Evolutionary conservation across 2,113 vertebrate genomes (phyloP), one percentile per base, ranked within the genome.

Genomic region (Formicarius rufipectus): DNA sequence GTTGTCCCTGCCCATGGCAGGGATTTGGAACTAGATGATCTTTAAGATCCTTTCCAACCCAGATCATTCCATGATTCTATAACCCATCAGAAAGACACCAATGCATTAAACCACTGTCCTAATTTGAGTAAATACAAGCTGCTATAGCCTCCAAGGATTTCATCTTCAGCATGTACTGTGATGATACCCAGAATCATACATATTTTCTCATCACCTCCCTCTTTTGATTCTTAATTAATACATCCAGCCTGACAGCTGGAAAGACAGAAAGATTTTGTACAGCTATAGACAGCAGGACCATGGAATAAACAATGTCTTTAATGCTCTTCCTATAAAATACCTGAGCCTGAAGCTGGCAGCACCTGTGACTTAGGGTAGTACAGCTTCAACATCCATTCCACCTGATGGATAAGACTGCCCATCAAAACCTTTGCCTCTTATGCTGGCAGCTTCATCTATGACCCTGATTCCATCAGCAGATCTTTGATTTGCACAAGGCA

Each of bases 31-130:
- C 27, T 24, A 71, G 42, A 50, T 28, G 16, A 44, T 76, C 64
- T 77, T 77, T 63, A 84, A 56, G 22, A 9, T 56, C 27, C 8
- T 71, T 90, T 84, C 35, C 56, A 56, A 7, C 10, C 35, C 27
- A 56, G 62, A 50, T 31, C 22, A 44, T 42, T 84, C 31, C 24
- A 4, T 71, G 56, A 42, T 63, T 77, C 28, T 73, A 87, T 25
- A 53, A 84, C 83, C 81, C 40, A 33, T 82, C 80, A 82, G 73
- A 85, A 94, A 87, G 77, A 27, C 69, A 84, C 37, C 75, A 76
- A 87, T 81, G 80, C 85, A 73, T 81, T 93, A 94, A 95, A 94
- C 30, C 49, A 37, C 69, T 87, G 77, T 53, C 66, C 62, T 96
- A 72, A 94, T 96, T 75, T 92, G 40, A 58, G 66, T 84, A 96